Percentiles rank a stretch among this genome's conserved stretches.
Evolutionary conservation across 2,797 vertebrate species (phyloP).

Genomic region (Chromis chromis): DNA sequence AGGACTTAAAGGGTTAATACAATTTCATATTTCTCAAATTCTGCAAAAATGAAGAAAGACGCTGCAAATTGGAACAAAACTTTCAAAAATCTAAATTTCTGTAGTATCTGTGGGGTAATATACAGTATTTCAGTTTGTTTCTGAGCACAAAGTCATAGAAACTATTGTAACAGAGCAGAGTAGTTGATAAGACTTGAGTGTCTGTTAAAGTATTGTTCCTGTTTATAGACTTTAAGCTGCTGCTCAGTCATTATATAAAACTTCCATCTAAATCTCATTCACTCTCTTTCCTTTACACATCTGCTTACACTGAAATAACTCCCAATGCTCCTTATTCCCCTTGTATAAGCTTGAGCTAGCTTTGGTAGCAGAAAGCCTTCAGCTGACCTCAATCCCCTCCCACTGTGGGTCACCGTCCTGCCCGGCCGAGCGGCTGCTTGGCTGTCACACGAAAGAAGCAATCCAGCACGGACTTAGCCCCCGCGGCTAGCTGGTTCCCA

Average conservation of each 20-base stretch:
- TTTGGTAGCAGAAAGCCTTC: constrained; percentile 48
- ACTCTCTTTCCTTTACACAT: constrained; percentile 12
- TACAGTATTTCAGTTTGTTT: not conserved
- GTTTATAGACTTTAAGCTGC: too few species aligned
- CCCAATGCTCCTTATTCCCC: constrained; percentile 31
- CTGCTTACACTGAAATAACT: constrained; percentile 38
- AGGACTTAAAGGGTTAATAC: too few species aligned
- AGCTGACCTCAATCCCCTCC: constrained; percentile 74
- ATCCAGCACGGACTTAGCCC: constrained; percentile 62
- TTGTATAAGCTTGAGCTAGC: constrained; percentile 60
- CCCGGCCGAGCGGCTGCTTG: constrained; percentile 41
- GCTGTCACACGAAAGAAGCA: constrained; percentile 49
- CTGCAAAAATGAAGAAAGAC: not conserved
- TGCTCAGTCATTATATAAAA: not conserved
- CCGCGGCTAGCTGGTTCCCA: constrained; percentile 53
- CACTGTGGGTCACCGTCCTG: constrained; percentile 67
- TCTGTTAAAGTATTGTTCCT: too few species aligned
- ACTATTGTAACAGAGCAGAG: not conserved
- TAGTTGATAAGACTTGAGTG: too few species aligned
- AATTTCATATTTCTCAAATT: too few species aligned
- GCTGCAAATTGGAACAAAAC: not conserved
- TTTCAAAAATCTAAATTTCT: too few species aligned
- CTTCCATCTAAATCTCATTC: not conserved
- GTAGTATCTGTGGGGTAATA: not conserved
- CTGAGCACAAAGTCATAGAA: not conserved